A percentile compares a stretch with the other conserved stretches of the same genome.
phyloP scores from a whole-genome alignment of 2,113 vertebrate genomes.

The Collichthys lucidus region DNA sequence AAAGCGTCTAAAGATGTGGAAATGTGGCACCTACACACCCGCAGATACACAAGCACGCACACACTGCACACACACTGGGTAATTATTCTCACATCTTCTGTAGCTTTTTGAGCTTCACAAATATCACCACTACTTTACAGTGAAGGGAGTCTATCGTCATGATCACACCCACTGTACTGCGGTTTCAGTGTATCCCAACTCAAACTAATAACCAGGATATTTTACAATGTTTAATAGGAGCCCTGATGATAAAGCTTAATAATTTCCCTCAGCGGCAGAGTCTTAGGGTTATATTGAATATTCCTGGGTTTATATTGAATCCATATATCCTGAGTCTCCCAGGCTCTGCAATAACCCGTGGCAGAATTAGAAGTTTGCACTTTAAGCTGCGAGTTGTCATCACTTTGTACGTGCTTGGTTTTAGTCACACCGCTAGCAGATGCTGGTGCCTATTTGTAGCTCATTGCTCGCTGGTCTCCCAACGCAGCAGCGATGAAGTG shows the following conservation, averaged over 20 bases:
- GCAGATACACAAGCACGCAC: neutral
- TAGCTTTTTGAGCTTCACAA: slow-evolving; percentile 2
- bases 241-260: slow-evolving; percentile 31
- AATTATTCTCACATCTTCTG: slow-evolving; percentile 11
- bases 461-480: slow-evolving; percentile 35
- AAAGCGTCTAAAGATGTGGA: neutral
- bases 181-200: neutral
- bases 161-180: slow-evolving; percentile 21
- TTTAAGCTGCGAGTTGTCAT: slow-evolving; percentile 55
- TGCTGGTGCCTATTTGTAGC: slow-evolving; percentile 52
- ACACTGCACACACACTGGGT: neutral
- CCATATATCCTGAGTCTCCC: slow-evolving; percentile 47
- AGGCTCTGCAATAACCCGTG: slow-evolving; percentile 40
- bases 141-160: neutral
- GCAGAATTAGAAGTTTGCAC: slow-evolving; percentile 61
- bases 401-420: slow-evolving; percentile 53
- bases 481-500: slow-evolving; percentile 31
- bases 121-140: neutral
- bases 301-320: slow-evolving; percentile 56
- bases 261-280: slow-evolving; percentile 6
- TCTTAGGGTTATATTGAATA: slow-evolving; percentile 33
- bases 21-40: neutral
- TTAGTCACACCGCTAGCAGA: slow-evolving; percentile 58
- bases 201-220: slow-evolving; percentile 15
- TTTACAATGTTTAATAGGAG: slow-evolving; percentile 12